Percentiles rank a stretch among this genome's conserved stretches.
phyloP scores from a whole-genome alignment of 2,797 vertebrate genomes.

The Enteromius fasciolatus region DNA sequence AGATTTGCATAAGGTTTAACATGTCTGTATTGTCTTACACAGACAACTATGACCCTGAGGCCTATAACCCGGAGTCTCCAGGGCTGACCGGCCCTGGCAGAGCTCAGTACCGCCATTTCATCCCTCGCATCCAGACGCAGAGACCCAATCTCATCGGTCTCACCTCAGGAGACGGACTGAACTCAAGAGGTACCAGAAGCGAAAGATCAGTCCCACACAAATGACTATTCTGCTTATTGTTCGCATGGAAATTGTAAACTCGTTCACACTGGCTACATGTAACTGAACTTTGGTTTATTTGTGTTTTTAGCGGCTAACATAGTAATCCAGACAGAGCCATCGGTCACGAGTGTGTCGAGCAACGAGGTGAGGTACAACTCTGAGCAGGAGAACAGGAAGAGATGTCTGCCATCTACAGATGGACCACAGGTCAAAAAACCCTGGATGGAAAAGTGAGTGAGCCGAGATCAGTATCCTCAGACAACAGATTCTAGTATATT shows the following conservation, averaged over 20 bases:
- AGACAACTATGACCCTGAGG: slow-evolving; percentile 98
- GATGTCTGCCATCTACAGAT: slow-evolving; percentile 79
- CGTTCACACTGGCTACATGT: neutral
- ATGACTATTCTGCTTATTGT: neutral
- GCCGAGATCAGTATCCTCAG: neutral
- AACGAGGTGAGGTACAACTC: slow-evolving; percentile 83
- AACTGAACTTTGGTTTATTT: neutral
- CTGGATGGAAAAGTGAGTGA: slow-evolving; percentile 87
- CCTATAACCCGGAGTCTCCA: slow-evolving; percentile 98
- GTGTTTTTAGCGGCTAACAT: slow-evolving; percentile 89
- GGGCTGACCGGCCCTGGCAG: slow-evolving; percentile 90
- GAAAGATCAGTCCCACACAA: neutral
- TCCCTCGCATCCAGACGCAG: slow-evolving; percentile 93
- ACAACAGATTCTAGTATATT: neutral
- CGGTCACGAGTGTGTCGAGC: slow-evolving; percentile 77
- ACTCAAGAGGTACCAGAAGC: slow-evolving; percentile 85
- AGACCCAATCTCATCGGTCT: slow-evolving; percentile 96
- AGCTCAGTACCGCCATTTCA: slow-evolving; percentile 93
- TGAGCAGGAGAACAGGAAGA: slow-evolving; percentile 90
- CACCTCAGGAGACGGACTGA: slow-evolving; percentile 89
- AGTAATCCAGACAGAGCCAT: slow-evolving; percentile 92
- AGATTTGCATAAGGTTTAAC: neutral
- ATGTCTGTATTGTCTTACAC: slow-evolving; percentile 46
- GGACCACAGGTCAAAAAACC: slow-evolving; percentile 87
- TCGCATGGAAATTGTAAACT: neutral